phyloP scores from a whole-genome alignment of 2,888 invertebrate genomes.

The Drosophila sordidapex region DNA sequence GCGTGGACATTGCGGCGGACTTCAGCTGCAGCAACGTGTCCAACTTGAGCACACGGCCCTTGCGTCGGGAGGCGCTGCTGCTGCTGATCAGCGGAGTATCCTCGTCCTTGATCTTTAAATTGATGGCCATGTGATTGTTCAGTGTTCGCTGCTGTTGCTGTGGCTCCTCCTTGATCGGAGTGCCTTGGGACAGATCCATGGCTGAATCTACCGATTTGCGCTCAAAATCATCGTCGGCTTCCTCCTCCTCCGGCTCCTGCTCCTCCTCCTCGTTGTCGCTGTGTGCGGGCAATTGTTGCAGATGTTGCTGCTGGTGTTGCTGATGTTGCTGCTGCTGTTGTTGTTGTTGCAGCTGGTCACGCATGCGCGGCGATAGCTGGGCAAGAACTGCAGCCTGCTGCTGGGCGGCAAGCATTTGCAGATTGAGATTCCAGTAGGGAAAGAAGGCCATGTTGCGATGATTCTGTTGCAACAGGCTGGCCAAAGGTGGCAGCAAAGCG shows the following conservation, averaged over 20 bases:
- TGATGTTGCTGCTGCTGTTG: conserved; percentile 54
- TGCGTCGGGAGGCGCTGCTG: conserved; percentile 87
- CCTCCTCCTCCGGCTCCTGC: conserved; percentile 61
- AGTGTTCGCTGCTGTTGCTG: conserved; percentile 33
- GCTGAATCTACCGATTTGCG: conserved; percentile 81
- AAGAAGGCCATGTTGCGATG: conserved; percentile 83
- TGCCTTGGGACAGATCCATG: conserved; percentile 84
- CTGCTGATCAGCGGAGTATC: conserved; percentile 80
- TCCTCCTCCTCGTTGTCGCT: conserved; percentile 64
- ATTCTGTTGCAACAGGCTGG: conserved; percentile 82
- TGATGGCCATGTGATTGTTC: conserved; percentile 59
- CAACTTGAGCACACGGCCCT: conserved; percentile 93
- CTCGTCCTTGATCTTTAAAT: conserved; percentile 78
- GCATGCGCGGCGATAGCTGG: conserved; percentile 82
- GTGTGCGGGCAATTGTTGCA: conserved; percentile 18
- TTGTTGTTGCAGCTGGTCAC: conserved; percentile 72
- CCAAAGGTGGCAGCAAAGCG: conserved; percentile 79
- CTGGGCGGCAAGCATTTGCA: conserved; percentile 85
- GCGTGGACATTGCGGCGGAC: conserved; percentile 65
- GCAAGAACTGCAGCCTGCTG: conserved; percentile 84
- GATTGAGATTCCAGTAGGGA: conserved; percentile 84
- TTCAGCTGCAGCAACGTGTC: conserved; percentile 85
- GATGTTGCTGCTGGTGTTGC: conserved; percentile 49
- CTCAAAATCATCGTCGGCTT: conserved; percentile 72
- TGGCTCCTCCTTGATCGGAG: conserved; percentile 77